phyloP scores from a whole-genome alignment of 2,888 invertebrate species.

The Syrphus vitripennis region DNA sequence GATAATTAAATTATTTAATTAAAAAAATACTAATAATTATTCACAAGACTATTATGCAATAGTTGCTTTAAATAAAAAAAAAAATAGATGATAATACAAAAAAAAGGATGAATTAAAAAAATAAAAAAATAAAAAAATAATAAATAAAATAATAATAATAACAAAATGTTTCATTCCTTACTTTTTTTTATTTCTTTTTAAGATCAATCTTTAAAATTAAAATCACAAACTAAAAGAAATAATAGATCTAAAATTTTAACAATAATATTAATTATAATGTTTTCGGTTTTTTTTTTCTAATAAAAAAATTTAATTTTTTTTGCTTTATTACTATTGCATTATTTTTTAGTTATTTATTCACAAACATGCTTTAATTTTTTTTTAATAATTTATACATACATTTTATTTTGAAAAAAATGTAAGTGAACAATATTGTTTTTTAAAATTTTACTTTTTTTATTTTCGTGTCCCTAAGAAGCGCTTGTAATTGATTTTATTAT shows the following conservation, averaged over 20 bases:
- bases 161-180: constrained; percentile 12
- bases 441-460: neutral
- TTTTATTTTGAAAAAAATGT: neutral
- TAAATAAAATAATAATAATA: neutral
- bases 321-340: neutral
- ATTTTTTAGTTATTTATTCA: neutral
- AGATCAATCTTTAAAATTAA: constrained; percentile 46
- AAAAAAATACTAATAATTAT: constrained; percentile 47
- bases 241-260: constrained; percentile 44
- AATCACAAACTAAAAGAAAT: constrained; percentile 63
- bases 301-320: constrained; percentile 20
- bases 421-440: neutral
- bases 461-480: neutral
- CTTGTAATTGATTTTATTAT: neutral
- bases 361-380: neutral
- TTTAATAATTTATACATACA: constrained; percentile 2
- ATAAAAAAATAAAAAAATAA: neutral
- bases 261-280: constrained; percentile 42
- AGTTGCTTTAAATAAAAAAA: neutral
- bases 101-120: no score
- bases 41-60: constrained; percentile 43
- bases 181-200: constrained; percentile 18
- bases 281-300: constrained; percentile 6
- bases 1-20: constrained; percentile 1
- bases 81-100: constrained; percentile 24